Evolutionary conservation across 2,888 invertebrate species (phyloP).

Genomic region (Cactoblastis cactorum): DNA sequence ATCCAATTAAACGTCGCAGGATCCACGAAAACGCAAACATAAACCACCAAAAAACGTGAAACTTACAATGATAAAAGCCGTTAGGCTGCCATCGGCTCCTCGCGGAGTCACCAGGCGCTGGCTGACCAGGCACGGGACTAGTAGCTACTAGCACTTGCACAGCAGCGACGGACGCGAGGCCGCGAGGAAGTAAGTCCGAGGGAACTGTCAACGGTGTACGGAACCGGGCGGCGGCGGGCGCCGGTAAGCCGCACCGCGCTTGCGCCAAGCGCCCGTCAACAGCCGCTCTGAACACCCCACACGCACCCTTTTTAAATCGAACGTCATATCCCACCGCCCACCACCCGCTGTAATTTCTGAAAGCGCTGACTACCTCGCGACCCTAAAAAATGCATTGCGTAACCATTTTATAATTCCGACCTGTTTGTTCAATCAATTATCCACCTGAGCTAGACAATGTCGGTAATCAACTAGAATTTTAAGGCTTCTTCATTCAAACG

Average conservation of each 20-base stretch:
- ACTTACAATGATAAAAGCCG: constrained; percentile 55
- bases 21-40: neutral
- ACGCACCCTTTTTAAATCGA: constrained; percentile 76
- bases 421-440: constrained; percentile 75
- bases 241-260: constrained; percentile 56
- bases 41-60: constrained; percentile 19
- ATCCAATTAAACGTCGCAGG: neutral
- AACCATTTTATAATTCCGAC: constrained; percentile 69
- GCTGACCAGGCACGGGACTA: constrained; percentile 6
- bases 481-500: constrained; percentile 19
- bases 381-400: constrained; percentile 80
- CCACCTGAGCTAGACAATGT: constrained; percentile 53
- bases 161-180: constrained; percentile 69
- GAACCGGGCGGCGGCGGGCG: constrained; percentile 76
- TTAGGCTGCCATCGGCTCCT: constrained; percentile 59
- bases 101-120: constrained; percentile 29
- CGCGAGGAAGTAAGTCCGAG: constrained; percentile 77
- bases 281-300: constrained; percentile 52
- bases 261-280: constrained; percentile 79
- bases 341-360: constrained; percentile 69
- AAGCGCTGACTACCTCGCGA: constrained; percentile 73
- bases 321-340: constrained; percentile 67
- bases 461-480: constrained; percentile 30
- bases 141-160: constrained; percentile 38
- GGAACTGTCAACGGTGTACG: constrained; percentile 82